Evolutionary conservation across 2,797 vertebrate genomes (phyloP), one percentile per base, ranked within the genome.

Genomic region (Geotrypetes seraphini): DNA sequence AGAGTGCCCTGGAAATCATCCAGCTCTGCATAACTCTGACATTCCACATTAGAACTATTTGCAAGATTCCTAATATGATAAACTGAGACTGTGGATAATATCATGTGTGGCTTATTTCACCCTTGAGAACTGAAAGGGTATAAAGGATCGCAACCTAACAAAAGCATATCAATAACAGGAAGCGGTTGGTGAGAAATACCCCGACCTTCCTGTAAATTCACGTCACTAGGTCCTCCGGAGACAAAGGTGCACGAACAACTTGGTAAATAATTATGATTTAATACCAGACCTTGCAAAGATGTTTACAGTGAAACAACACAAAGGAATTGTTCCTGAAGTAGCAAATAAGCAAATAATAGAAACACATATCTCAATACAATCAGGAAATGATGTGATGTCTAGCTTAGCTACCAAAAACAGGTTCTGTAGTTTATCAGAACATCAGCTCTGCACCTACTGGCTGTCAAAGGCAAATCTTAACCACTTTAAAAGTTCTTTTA

Each of bases 131-230:
- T 39, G 62, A 80, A 83, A 79, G 75, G 73, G 69, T 67, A 37
- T 72, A 81, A 81, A 84, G 80, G 64, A 85, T 84, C 77, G 71
- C 78, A 79, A 83, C 87, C 79, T 91, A 93, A 99, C 94, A 99
- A 97, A 96, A 89, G 89, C 75, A 80, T 75, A 79, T 80, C 85
- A 96, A 97, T 85, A 99, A 96, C 95, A 97, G 95, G 94, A 99
- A 97, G 83, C 86, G 77, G 78, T 87, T 92, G 90, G 94, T 97
- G 95, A 97, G 92, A 97, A 98, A 95, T 92, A 84, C 87, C 80
- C 90, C 58, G 80, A 91, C 87, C 88, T 91, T 88, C 87, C 85
- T 92, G 88, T 89, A 89, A 66, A 86, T 86, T 73, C 91, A 90
- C 94, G 91, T 97, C 95, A 97, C 83, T 73, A 64, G 82, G 66